These are phyloP conservation scores for Tuberolachnus salignus DNA, from an alignment of 2,888 invertebrate genomes.

Conservation along the genomic window DNA sequence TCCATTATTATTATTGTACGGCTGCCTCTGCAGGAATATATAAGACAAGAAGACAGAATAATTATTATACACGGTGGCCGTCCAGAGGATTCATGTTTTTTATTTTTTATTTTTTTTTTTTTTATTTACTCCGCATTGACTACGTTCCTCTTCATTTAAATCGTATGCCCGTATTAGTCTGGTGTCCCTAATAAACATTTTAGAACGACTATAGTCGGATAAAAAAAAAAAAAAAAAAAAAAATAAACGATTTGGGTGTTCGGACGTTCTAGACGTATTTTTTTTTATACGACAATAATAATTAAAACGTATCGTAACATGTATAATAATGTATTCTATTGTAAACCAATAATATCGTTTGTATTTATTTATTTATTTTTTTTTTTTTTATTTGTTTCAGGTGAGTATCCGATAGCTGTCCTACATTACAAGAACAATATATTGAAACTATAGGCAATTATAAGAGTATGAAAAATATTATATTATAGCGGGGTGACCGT, in stretches of 20 bases:
- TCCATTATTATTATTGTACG: conserved; percentile 55
- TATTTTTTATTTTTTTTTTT: conserved; percentile 10
- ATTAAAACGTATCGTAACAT: background rate
- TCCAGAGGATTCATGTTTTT: conserved; percentile 38
- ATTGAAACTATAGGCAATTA: too few relatives aligned
- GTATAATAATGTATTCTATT: background rate
- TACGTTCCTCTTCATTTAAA: conserved; percentile 45
- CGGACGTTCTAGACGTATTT: conserved; percentile 23
- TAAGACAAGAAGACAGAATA: conserved; percentile 42
- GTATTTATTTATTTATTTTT: background rate
- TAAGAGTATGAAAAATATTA: too few relatives aligned
- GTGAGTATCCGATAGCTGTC: conserved; percentile 39
- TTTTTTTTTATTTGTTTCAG: conserved; percentile 43
- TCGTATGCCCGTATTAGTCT: conserved; percentile 34
- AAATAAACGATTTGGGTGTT: conserved; percentile 47
- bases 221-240: conserved; percentile 12
- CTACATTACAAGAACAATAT: too few relatives aligned
- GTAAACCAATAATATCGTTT: background rate
- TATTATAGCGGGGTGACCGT: too few relatives aligned
- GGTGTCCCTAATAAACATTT: conserved; percentile 30
- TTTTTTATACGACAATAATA: background rate
- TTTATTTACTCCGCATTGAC: background rate
- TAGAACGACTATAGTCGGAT: conserved; percentile 15
- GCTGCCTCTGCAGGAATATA: conserved; percentile 17
- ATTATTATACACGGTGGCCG: conserved; percentile 42